Conservation (phyloP, 2,888 invertebrate species). For the Prionchulus punctatus region DNA sequence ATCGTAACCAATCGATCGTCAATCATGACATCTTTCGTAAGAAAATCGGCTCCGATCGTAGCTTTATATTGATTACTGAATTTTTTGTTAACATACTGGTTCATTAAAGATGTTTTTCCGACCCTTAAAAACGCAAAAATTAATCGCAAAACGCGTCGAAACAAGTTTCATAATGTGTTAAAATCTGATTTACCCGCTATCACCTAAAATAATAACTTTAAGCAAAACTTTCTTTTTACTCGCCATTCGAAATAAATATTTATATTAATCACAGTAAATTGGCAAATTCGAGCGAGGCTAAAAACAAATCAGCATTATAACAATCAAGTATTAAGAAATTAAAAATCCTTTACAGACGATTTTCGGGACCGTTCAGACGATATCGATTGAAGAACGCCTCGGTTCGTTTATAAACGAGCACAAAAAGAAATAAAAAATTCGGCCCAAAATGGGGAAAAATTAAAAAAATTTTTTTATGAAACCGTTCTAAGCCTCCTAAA, state of each 20-base stretch:
- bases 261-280: too few species aligned
- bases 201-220: conserved; percentile 93
- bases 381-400: too few species aligned
- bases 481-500: too few species aligned
- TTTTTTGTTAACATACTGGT: conserved; percentile 98
- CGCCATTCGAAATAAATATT: conserved; percentile 46
- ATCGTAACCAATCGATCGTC: conserved; percentile 96
- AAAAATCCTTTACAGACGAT: too few species aligned
- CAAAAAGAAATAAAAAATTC: too few species aligned
- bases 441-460: too few species aligned
- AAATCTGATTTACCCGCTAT: conserved; percentile 49
- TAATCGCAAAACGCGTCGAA: neutral
- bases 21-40: conserved; percentile 86
- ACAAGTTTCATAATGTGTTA: conserved; percentile 1
- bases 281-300: too few species aligned
- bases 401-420: too few species aligned
- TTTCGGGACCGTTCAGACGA: too few species aligned
- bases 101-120: conserved; percentile 98
- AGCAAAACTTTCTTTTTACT: conserved; percentile 85
- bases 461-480: too few species aligned
- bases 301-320: too few species aligned
- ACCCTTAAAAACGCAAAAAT: conserved; percentile 45
- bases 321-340: too few species aligned
- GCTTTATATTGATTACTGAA: conserved; percentile 99
- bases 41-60: conserved; percentile 97